Evolutionary conservation across 2,113 vertebrate genomes (phyloP).

Genomic region (Uria lomvia): DNA sequence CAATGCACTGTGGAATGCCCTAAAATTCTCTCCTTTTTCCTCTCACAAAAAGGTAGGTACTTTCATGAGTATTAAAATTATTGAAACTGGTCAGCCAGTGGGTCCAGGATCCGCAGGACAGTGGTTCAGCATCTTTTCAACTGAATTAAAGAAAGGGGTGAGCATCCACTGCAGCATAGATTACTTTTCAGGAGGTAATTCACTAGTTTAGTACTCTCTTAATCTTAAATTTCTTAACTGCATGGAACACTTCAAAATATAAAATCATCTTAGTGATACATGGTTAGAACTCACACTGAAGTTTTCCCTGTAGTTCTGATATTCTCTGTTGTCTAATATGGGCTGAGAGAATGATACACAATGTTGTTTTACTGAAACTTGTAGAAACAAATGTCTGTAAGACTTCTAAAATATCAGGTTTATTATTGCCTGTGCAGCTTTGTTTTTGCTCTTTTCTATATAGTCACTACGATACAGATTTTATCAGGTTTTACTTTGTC

Average conservation of each 20-base stretch:
- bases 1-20: rapidly evolving
- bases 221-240: background rate
- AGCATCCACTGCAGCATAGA: background rate
- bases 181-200: background rate
- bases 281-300: background rate
- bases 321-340: background rate
- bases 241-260: background rate
- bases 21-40: background rate
- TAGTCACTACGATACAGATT: rapidly evolving
- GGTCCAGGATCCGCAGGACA: background rate
- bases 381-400: background rate
- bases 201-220: background rate
- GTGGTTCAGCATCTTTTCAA: background rate
- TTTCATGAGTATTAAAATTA: background rate
- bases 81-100: rapidly evolving
- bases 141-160: background rate
- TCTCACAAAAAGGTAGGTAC: background rate
- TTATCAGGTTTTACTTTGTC: background rate
- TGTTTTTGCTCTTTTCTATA: background rate
- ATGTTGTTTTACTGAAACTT: background rate
- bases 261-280: rapidly evolving
- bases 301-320: background rate
- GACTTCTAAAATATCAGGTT: background rate
- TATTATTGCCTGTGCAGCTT: background rate
- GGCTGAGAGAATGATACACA: background rate